These are phyloP conservation scores for Pangasianodon hypophthalmus DNA, from an alignment of 2,113 vertebrate species.

Conservation along the genomic window DNA sequence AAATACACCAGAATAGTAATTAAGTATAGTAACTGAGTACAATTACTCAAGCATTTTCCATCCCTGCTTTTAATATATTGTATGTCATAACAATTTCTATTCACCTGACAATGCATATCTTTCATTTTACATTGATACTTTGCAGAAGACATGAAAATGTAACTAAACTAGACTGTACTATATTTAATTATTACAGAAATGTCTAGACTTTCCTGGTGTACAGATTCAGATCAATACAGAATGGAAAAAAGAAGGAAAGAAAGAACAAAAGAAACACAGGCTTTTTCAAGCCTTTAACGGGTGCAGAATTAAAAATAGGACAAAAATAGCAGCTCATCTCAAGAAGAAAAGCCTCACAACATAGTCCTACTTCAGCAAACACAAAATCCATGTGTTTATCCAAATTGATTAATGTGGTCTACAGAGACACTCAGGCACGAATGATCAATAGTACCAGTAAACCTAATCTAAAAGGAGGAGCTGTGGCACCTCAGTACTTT, in stretches of 20 bases:
- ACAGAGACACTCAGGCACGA: conserved; percentile 55
- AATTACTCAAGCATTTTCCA: background rate
- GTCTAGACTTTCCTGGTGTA: background rate
- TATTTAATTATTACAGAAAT: background rate
- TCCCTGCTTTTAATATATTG: background rate
- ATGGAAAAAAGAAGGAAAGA: background rate
- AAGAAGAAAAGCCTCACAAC: conserved; percentile 54
- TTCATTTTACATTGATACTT: background rate
- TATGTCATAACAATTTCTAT: background rate
- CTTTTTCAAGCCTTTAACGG: conserved; percentile 53
- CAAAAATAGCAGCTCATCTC: conserved; percentile 60
- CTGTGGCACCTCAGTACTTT: conserved; percentile 35
- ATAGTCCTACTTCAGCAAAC: conserved; percentile 55
- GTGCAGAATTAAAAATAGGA: conserved; percentile 52
- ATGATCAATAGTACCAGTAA: conserved; percentile 64
- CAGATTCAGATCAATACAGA: background rate
- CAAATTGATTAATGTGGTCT: conserved; percentile 65
- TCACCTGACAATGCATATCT: background rate
- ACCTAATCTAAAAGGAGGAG: conserved; percentile 54
- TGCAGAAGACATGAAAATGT: background rate
- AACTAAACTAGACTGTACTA: background rate
- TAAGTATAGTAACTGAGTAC: background rate
- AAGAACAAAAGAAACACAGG: conserved; percentile 27
- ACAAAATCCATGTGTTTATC: conserved; percentile 62
- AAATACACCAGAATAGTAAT: background rate